Percentiles rank a stretch among this genome's conserved stretches.
Evolutionary conservation across 2,797 vertebrate species (phyloP).

Genomic region (Psittacula derbiana): DNA sequence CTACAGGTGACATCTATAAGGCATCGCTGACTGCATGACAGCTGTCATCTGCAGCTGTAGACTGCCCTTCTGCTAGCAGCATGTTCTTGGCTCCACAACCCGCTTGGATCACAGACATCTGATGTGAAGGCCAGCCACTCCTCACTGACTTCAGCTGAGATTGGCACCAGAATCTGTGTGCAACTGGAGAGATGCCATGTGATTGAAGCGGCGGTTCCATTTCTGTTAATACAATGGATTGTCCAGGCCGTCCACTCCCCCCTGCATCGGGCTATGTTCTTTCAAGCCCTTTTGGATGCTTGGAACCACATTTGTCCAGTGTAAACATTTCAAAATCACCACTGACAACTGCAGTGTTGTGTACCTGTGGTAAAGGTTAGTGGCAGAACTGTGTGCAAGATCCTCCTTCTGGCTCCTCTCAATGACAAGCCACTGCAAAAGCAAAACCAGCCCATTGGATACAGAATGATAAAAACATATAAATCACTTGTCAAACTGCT

Average conservation of each 20-base stretch:
- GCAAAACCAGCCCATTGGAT: slow-evolving; percentile 52
- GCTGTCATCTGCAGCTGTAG: slow-evolving; percentile 57
- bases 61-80: slow-evolving; percentile 66
- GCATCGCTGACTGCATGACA: slow-evolving; percentile 57
- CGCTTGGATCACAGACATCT: slow-evolving; percentile 66
- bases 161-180: slow-evolving; percentile 27
- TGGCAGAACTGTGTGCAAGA: slow-evolving; percentile 54
- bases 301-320: slow-evolving; percentile 61
- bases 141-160: slow-evolving; percentile 52
- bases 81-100: slow-evolving; percentile 65
- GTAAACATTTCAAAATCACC: slow-evolving; percentile 65
- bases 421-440: slow-evolving; percentile 36
- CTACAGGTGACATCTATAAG: slow-evolving; percentile 26
- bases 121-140: slow-evolving; percentile 69
- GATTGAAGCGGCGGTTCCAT: slow-evolving; percentile 45
- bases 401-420: slow-evolving; percentile 62
- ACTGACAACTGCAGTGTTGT: not conserved
- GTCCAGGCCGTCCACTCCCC: slow-evolving; percentile 37
- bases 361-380: slow-evolving; percentile 48
- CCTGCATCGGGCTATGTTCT: slow-evolving; percentile 44
- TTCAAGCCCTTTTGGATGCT: slow-evolving; percentile 59
- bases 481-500: slow-evolving; percentile 37
- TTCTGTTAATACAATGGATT: slow-evolving; percentile 38
- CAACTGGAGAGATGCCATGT: not conserved
- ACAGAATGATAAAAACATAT: slow-evolving; percentile 17